A percentile compares a stretch with the other conserved stretches of the same genome.
Evolutionary conservation across 2,888 invertebrate species (phyloP).

Genomic region (Entomobrya proxima): DNA sequence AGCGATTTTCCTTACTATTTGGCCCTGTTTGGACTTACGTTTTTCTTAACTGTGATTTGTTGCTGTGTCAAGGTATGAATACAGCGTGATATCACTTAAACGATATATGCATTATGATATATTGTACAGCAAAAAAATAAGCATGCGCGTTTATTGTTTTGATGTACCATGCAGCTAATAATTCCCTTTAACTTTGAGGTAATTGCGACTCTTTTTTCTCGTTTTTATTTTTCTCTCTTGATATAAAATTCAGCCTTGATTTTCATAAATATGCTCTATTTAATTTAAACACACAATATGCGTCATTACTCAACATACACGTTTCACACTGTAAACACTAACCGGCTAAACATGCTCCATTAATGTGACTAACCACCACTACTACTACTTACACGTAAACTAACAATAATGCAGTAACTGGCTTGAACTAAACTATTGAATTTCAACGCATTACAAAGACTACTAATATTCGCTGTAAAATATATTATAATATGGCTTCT

Average conservation of each 20-base stretch:
- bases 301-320: too few species aligned
- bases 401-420: too few species aligned
- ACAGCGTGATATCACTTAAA: background rate
- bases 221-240: constrained; percentile 45
- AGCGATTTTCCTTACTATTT: constrained; percentile 74
- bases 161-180: constrained; percentile 41
- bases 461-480: too few species aligned
- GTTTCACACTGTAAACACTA: too few species aligned
- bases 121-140: constrained; percentile 35
- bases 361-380: too few species aligned
- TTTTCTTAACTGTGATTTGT: constrained; percentile 74
- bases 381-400: too few species aligned
- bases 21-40: constrained; percentile 75
- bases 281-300: too few species aligned
- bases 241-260: background rate
- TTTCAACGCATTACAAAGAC: too few species aligned
- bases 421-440: too few species aligned
- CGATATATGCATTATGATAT: background rate
- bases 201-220: constrained; percentile 40
- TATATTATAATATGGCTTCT: too few species aligned
- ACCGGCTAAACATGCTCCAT: too few species aligned
- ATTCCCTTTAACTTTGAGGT: constrained; percentile 50
- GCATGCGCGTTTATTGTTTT: constrained; percentile 46
- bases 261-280: constrained; percentile 4
- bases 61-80: constrained; percentile 74